These are phyloP conservation scores for Dasyprocta punctata DNA, from an alignment of 2,113 vertebrate species.

Conservation along the genomic window DNA sequence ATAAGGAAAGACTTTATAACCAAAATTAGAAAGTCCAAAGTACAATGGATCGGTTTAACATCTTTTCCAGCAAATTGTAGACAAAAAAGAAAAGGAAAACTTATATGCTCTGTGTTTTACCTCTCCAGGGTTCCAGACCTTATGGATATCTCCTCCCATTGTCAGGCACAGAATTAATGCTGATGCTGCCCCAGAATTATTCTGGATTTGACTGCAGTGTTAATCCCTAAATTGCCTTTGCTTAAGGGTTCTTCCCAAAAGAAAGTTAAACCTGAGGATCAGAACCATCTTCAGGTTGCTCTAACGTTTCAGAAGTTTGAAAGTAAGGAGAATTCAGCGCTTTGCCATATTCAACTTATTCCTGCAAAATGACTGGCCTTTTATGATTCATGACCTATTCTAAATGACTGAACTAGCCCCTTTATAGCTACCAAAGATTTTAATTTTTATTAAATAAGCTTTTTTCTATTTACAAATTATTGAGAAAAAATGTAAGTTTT, in stretches of 20 bases:
- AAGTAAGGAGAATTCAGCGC: neutral
- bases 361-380: neutral
- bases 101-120: neutral
- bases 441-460: neutral
- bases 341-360: neutral
- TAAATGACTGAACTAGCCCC: neutral
- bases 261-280: neutral
- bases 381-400: neutral
- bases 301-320: neutral
- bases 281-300: neutral
- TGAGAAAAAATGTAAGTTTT: neutral
- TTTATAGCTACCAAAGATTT: neutral
- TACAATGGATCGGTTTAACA: neutral
- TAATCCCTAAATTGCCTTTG: neutral
- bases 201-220: neutral
- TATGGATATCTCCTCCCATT: neutral
- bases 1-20: neutral
- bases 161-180: neutral
- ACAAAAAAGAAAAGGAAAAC: neutral
- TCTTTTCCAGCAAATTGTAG: slow-evolving; percentile 17
- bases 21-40: slow-evolving; percentile 17
- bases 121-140: neutral
- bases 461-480: neutral
- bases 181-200: neutral
- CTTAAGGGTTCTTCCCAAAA: neutral